Conservation (phyloP, 2,888 invertebrate species). For the Caenorhabditis auriculariae region DNA sequence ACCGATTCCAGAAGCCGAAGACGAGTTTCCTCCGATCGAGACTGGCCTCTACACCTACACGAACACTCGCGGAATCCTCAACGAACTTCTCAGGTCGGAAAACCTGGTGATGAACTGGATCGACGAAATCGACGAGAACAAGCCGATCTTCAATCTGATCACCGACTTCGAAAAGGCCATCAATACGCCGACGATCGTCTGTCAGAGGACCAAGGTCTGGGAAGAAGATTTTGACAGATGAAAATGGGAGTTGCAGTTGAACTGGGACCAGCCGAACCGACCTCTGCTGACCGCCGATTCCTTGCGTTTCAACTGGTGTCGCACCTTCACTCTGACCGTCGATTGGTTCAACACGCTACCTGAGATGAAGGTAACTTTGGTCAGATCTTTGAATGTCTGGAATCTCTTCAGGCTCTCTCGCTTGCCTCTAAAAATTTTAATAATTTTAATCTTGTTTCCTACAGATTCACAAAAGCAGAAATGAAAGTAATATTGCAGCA, state of each 20-base stretch:
- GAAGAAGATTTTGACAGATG: not conserved
- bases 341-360: slow-evolving; percentile 22
- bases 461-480: no score
- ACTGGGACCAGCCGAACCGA: slow-evolving; percentile 3
- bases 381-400: not conserved
- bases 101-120: slow-evolving; percentile 5
- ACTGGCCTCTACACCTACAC: no score
- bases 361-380: slow-evolving; percentile 6
- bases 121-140: slow-evolving; percentile 2
- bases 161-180: slow-evolving; percentile 6
- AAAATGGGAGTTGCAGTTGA: slow-evolving; percentile 8
- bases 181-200: slow-evolving; percentile 11
- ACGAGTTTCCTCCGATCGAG: no score
- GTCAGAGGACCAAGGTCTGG: slow-evolving; percentile 17
- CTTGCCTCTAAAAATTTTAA: no score
- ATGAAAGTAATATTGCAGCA: no score
- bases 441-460: no score
- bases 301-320: slow-evolving; percentile 28
- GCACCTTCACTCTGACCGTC: slow-evolving; percentile 24
- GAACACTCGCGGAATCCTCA: no score
- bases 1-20: no score
- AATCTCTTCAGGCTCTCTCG: no score
- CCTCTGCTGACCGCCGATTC: slow-evolving; percentile 16
- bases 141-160: slow-evolving; percentile 14
- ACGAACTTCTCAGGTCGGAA: no score